Evolutionary conservation across 2,888 invertebrate species (phyloP).

Genomic region (Cataglyphis albicans): DNA sequence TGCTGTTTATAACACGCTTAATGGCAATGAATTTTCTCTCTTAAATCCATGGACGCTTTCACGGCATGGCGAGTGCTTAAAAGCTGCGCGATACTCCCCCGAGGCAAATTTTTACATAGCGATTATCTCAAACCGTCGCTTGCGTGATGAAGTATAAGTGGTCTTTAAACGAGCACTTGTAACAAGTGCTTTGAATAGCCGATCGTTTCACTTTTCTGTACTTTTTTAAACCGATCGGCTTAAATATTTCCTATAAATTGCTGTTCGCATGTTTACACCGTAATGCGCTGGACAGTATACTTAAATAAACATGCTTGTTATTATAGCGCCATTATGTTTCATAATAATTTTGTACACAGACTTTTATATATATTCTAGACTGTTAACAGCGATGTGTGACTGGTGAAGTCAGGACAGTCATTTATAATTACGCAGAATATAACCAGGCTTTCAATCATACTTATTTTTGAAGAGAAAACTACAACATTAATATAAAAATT

Average conservation of each 20-base stretch:
- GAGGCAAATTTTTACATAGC: slow-evolving; percentile 54
- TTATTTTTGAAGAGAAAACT: too few species aligned
- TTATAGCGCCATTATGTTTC: not conserved
- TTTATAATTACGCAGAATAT: too few species aligned
- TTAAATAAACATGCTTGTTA: not conserved
- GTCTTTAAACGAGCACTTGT: slow-evolving; percentile 44
- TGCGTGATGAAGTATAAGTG: slow-evolving; percentile 51
- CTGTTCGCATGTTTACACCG: not conserved
- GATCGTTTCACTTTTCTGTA: slow-evolving; percentile 18
- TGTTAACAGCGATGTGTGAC: too few species aligned
- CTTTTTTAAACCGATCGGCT: not conserved
- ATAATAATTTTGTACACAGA: not conserved
- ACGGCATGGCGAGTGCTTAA: slow-evolving; percentile 48
- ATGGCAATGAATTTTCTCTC: slow-evolving; percentile 50
- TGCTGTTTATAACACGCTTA: slow-evolving; percentile 52
- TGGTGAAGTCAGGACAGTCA: too few species aligned
- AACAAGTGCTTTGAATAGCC: slow-evolving; percentile 40
- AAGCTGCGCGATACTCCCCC: slow-evolving; percentile 37
- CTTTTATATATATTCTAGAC: too few species aligned
- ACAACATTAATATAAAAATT: too few species aligned
- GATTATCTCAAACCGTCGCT: slow-evolving; percentile 48
- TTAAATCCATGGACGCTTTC: slow-evolving; percentile 34
- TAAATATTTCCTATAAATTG: slow-evolving; percentile 32
- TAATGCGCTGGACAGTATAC: not conserved
- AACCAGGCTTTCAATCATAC: too few species aligned